Percentiles rank a stretch among this genome's conserved stretches.
phyloP scores from a whole-genome alignment of 2,888 invertebrate genomes.

The Agriopis aurantiaria region DNA sequence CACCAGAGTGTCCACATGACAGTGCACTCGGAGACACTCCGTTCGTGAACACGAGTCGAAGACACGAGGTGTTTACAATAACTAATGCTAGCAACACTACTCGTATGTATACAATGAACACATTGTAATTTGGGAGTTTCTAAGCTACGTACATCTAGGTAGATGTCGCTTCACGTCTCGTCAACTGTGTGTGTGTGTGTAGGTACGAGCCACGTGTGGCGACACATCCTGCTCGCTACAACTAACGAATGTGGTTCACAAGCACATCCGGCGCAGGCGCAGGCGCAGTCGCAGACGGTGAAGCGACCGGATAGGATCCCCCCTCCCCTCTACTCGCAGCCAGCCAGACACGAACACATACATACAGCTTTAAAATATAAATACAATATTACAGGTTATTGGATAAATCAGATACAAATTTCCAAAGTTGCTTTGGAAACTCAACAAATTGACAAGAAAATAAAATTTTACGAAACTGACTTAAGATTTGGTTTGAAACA shows the following conservation, averaged over 20 bases:
- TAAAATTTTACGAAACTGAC: not conserved
- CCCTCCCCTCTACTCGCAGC: too few relatives aligned
- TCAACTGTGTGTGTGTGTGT: not conserved
- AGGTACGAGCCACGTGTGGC: not conserved
- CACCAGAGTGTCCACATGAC: not conserved
- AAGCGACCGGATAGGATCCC: constrained; percentile 30
- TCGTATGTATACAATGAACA: constrained; percentile 80
- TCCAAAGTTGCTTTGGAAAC: not conserved
- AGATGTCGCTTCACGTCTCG: constrained; percentile 12
- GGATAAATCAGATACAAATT: constrained; percentile 1
- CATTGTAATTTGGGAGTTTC: constrained; percentile 68
- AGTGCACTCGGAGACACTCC: constrained; percentile 1
- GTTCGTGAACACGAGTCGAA: constrained; percentile 67
- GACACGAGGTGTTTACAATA: constrained; percentile 60
- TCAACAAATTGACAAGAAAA: not conserved
- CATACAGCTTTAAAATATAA: not conserved
- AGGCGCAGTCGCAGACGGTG: not conserved
- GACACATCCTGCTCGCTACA: too few relatives aligned
- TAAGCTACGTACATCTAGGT: constrained; percentile 49
- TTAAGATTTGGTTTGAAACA: too few relatives aligned
- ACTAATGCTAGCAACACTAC: constrained; percentile 76
- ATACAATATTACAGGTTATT: not conserved
- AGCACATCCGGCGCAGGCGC: too few relatives aligned
- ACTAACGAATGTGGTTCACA: too few relatives aligned
- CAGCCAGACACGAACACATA: too few relatives aligned